Conservation (phyloP, 2,888 invertebrate species). For the Cheilosia scutellata region DNA sequence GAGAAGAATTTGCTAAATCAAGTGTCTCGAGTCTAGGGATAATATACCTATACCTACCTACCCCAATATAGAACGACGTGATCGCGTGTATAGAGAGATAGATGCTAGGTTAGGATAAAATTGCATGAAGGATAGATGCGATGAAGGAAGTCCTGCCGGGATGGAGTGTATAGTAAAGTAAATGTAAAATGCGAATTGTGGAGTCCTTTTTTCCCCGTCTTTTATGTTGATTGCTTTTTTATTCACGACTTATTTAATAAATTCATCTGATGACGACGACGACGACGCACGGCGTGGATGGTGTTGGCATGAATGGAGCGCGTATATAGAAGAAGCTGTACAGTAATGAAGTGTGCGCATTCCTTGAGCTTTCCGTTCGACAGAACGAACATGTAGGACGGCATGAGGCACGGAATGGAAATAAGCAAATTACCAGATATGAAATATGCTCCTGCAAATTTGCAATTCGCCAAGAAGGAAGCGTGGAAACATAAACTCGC, state of each 20-base stretch:
- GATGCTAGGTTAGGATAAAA: slow-evolving; percentile 35
- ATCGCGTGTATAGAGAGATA: slow-evolving; percentile 13
- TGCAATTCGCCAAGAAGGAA: slow-evolving; percentile 25
- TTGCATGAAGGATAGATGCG: slow-evolving; percentile 62
- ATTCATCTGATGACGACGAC: slow-evolving; percentile 32
- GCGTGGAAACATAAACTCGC: slow-evolving; percentile 32
- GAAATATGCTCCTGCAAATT: slow-evolving; percentile 63
- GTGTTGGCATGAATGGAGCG: background rate
- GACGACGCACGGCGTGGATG: background rate
- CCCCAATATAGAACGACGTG: slow-evolving; percentile 2
- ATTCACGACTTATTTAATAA: slow-evolving; percentile 68
- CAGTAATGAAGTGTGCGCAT: slow-evolving; percentile 33
- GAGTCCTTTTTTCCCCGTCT: slow-evolving; percentile 4
- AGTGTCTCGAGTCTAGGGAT: slow-evolving; percentile 32
- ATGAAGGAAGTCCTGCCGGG: slow-evolving; percentile 29
- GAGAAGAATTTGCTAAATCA: slow-evolving; percentile 57
- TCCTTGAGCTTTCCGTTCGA: slow-evolving; percentile 17
- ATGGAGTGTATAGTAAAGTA: slow-evolving; percentile 9
- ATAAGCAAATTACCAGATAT: slow-evolving; percentile 61
- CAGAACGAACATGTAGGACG: slow-evolving; percentile 2
- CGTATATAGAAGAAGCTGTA: background rate
- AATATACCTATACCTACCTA: background rate
- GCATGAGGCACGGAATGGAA: slow-evolving; percentile 24
- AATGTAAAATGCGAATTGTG: slow-evolving; percentile 31
- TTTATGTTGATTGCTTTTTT: slow-evolving; percentile 71